A percentile compares a stretch with the other conserved stretches of the same genome.
Conservation (phyloP, 2,113 vertebrate species). For the Zonotrichia leucophrys region DNA sequence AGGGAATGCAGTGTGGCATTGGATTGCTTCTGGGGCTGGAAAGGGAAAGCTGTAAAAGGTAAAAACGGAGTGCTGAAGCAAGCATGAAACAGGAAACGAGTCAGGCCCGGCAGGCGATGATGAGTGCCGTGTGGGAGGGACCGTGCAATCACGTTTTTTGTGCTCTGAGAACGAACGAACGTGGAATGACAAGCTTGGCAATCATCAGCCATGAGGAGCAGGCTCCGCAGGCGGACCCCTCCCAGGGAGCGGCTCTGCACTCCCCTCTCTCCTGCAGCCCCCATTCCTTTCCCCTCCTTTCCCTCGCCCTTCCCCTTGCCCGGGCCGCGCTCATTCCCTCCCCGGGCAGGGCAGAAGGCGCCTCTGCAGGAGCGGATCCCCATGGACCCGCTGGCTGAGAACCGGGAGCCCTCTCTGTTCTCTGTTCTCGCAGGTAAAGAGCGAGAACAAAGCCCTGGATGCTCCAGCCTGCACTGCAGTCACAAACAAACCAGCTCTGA, state of each 20-base stretch:
- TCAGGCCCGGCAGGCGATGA: background rate
- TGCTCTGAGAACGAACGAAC: constrained; percentile 19
- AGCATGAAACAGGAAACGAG: constrained; percentile 59
- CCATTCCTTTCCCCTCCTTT: background rate
- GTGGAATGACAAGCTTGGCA: constrained; percentile 21
- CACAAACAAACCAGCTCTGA: background rate
- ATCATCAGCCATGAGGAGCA: background rate
- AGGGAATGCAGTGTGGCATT: background rate
- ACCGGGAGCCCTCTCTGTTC: background rate
- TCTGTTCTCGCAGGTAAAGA: background rate
- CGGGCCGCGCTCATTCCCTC: background rate
- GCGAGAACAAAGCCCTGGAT: background rate
- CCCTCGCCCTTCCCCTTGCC: background rate
- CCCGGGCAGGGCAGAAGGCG: background rate
- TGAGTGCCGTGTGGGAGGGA: constrained; percentile 43
- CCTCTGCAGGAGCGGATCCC: background rate
- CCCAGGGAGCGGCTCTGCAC: background rate
- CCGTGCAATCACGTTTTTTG: background rate
- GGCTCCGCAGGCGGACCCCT: background rate
- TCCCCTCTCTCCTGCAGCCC: background rate
- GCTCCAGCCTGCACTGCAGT: background rate
- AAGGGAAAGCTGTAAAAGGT: constrained; percentile 28
- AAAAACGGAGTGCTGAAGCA: background rate
- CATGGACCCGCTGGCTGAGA: background rate
- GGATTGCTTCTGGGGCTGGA: background rate